These are phyloP conservation scores for Cheilinus undulatus DNA, from an alignment of 2,113 vertebrate species.

Conservation along the genomic window DNA sequence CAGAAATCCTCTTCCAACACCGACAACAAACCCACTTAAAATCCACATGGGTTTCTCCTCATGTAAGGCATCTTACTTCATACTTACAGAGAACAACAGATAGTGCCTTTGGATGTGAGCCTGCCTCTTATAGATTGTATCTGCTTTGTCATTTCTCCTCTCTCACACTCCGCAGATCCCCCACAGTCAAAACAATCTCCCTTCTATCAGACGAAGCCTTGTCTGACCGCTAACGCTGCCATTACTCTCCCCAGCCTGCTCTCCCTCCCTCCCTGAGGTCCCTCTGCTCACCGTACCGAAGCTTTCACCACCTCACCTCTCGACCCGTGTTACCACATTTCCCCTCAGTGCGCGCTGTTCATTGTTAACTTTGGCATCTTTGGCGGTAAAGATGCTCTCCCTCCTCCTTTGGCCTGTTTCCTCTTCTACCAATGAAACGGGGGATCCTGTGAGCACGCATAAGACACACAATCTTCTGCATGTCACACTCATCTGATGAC, in stretches of 20 bases:
- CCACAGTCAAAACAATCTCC: constrained; percentile 53
- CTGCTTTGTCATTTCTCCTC: constrained; percentile 43
- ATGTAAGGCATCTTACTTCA: too few species aligned
- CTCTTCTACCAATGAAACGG: constrained; percentile 39
- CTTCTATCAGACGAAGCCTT: constrained; percentile 38
- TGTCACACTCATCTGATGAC: too few species aligned
- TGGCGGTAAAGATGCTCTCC: constrained; percentile 32
- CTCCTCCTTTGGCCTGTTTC: constrained; percentile 32
- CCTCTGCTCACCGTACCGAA: constrained; percentile 43
- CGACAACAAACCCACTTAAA: too few species aligned
- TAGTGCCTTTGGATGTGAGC: background rate
- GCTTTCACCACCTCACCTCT: constrained; percentile 57
- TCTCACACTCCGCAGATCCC: constrained; percentile 51
- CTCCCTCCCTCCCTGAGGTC: constrained; percentile 30
- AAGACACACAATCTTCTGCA: constrained; percentile 56
- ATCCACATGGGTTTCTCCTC: too few species aligned
- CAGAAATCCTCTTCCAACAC: too few species aligned
- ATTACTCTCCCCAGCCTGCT: constrained; percentile 1
- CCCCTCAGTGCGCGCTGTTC: constrained; percentile 56
- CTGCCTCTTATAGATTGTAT: background rate
- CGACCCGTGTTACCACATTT: constrained; percentile 48
- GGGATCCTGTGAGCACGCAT: constrained; percentile 34
- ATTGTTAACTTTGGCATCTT: constrained; percentile 74
- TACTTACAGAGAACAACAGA: background rate
- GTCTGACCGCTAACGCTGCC: constrained; percentile 13